These are phyloP conservation scores for Cyaniris semiargus DNA, from an alignment of 2,888 invertebrate species.

Conservation along the genomic window DNA sequence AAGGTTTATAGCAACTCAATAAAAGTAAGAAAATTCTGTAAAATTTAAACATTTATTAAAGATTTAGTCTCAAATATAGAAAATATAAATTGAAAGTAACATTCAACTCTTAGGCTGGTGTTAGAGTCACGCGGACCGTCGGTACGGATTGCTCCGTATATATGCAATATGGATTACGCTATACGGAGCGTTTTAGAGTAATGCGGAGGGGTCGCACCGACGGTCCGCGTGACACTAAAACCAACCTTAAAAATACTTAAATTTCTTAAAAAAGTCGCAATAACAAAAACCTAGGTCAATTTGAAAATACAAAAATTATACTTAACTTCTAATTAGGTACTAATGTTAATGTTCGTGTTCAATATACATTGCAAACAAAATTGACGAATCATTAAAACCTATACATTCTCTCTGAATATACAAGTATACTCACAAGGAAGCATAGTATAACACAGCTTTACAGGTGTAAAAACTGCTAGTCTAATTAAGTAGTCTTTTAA, in stretches of 20 bases:
- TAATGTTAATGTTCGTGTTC: neutral
- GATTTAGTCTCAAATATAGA: constrained; percentile 8
- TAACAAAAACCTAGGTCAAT: neutral
- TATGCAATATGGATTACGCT: too few relatives aligned
- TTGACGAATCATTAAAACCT: constrained; percentile 37
- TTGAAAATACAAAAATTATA: neutral
- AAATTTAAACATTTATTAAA: neutral
- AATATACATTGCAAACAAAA: constrained; percentile 12
- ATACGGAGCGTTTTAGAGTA: too few relatives aligned
- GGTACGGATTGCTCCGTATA: too few relatives aligned
- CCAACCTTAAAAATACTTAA: too few relatives aligned
- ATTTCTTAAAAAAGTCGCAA: neutral
- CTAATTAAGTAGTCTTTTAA: constrained; percentile 22
- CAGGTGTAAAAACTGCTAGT: constrained; percentile 43
- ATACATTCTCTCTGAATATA: constrained; percentile 74
- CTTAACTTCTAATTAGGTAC: neutral
- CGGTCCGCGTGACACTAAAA: too few relatives aligned
- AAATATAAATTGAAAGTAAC: neutral
- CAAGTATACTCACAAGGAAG: constrained; percentile 74
- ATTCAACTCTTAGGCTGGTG: neutral
- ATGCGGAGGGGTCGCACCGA: too few relatives aligned
- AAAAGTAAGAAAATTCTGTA: constrained; percentile 32
- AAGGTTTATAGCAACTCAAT: neutral
- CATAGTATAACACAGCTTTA: constrained; percentile 59
- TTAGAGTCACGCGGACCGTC: too few relatives aligned